Evolutionary conservation across 2,113 vertebrate genomes (phyloP).

Genomic region (Meriones unguiculatus): DNA sequence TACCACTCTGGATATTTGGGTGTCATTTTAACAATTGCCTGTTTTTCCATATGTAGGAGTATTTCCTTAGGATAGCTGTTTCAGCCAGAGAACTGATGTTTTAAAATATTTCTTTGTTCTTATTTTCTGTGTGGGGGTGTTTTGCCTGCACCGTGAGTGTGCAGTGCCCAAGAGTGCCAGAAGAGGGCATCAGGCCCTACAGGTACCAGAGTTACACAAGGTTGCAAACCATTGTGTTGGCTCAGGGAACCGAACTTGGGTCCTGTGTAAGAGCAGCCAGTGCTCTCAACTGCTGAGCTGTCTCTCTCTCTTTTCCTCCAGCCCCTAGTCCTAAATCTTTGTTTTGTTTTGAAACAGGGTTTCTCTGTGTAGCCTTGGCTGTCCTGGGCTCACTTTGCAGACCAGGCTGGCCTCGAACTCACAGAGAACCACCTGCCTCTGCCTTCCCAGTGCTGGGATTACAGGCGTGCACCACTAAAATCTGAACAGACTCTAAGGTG

Average conservation of each 20-base stretch:
- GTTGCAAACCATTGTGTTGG: background rate
- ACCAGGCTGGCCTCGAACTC: too few species aligned
- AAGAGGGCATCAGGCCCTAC: background rate
- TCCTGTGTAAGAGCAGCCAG: background rate
- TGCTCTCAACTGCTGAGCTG: background rate
- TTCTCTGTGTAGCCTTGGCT: too few species aligned
- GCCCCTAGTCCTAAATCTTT: background rate
- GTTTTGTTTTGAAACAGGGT: too few species aligned
- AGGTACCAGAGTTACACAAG: background rate
- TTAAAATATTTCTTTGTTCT: background rate
- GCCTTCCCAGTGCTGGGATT: too few species aligned
- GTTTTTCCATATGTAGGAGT: background rate
- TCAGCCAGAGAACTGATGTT: background rate
- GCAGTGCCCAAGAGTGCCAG: background rate
- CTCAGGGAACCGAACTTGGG: background rate
- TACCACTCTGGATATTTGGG: background rate
- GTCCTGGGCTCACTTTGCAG: too few species aligned
- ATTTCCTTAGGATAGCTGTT: constrained; percentile 30
- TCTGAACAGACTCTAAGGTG: background rate
- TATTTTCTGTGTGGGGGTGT: background rate
- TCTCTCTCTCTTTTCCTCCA: background rate
- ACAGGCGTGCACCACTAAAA: too few species aligned
- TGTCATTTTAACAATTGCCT: background rate
- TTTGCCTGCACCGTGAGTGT: background rate
- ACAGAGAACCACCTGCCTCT: too few species aligned